A percentile compares a stretch with the other conserved stretches of the same genome.
Evolutionary conservation across 2,113 vertebrate species (phyloP).

Genomic region (Rhizomys pruinosus): DNA sequence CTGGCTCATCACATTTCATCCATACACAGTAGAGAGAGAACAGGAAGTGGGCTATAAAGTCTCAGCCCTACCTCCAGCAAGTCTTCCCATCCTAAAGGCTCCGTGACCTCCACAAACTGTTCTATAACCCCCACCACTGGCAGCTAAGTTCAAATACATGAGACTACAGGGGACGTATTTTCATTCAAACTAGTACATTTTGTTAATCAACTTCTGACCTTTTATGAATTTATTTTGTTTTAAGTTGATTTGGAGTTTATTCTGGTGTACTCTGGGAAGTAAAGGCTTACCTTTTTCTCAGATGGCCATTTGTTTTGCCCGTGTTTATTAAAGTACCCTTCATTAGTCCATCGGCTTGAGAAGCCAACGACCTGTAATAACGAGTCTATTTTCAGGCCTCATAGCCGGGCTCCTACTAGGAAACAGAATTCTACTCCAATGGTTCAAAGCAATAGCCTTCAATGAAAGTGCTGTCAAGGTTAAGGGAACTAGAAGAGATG

Average conservation of each 20-base stretch:
- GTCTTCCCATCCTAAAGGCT: no score
- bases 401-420: not conserved
- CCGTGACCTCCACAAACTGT: no score
- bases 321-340: not conserved
- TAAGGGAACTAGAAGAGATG: not conserved
- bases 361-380: not conserved
- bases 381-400: not conserved
- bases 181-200: not conserved
- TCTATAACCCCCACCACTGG: no score
- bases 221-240: constrained; percentile 16
- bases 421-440: not conserved
- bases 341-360: not conserved
- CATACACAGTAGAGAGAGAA: no score
- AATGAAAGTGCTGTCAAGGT: not conserved
- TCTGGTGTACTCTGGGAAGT: not conserved
- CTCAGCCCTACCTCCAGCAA: no score
- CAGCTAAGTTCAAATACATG: no score
- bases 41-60: no score
- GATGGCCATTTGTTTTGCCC: not conserved
- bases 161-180: no score
- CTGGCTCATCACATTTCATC: no score
- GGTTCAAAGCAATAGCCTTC: not conserved
- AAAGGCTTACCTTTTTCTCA: not conserved
- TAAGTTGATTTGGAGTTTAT: constrained; percentile 7
- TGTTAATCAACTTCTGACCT: not conserved